Percentiles rank a stretch among this genome's conserved stretches.
Conservation (phyloP, 2,113 vertebrate species). For the Chionodraco myersi region DNA sequence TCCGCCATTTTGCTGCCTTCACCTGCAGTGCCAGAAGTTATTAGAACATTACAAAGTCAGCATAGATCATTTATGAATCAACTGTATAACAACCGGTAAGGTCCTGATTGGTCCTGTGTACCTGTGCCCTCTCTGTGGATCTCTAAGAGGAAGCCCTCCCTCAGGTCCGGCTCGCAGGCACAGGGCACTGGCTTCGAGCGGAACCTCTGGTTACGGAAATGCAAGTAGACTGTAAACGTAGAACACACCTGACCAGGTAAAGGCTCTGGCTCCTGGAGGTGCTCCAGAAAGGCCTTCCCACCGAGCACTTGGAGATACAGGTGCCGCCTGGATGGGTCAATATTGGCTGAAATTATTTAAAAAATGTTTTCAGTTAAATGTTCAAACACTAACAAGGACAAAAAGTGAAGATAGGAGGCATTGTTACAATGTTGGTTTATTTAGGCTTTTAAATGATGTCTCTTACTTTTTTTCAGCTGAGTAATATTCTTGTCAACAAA, state of each 20-base stretch:
- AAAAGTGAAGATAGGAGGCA: background rate
- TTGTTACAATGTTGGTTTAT: background rate
- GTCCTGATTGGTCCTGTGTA: constrained; percentile 59
- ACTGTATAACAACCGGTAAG: background rate
- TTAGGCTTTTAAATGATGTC: background rate
- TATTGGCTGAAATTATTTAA: constrained; percentile 85
- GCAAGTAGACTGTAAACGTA: constrained; percentile 93
- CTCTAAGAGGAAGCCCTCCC: constrained; percentile 94
- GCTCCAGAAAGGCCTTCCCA: constrained; percentile 97
- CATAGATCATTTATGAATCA: background rate
- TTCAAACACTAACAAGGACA: background rate
- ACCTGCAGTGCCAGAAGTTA: constrained; percentile 75
- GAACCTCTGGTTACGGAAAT: constrained; percentile 97
- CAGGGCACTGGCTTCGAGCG: constrained; percentile 95
- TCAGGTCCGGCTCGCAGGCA: constrained; percentile 95
- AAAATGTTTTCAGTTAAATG: background rate
- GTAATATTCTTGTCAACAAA: constrained; percentile 84
- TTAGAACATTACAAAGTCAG: background rate
- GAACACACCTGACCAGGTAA: constrained; percentile 93
- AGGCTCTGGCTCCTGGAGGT: constrained; percentile 94
- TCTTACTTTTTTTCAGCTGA: constrained; percentile 89
- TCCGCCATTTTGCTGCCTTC: constrained; percentile 94
- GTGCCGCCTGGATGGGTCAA: constrained; percentile 92
- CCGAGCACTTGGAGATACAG: constrained; percentile 96
- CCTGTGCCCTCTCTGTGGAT: constrained; percentile 90